Base-by-base conservation (phyloP, 2,888 invertebrate species). In the Gymnosoma rotundatum region DNA sequence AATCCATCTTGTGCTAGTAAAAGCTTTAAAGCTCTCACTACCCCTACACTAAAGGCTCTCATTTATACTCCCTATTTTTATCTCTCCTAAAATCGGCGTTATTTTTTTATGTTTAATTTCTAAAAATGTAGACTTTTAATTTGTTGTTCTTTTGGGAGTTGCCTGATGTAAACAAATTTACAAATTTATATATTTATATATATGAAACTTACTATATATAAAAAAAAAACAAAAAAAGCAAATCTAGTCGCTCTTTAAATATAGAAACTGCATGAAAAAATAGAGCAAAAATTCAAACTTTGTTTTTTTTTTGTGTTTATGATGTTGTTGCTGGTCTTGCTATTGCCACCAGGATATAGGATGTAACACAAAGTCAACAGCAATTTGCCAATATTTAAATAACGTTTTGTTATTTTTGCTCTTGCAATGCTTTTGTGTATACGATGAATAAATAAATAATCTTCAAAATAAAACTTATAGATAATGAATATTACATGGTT, bases 71-170 rank as follows among this genome's bases (percentile, higher is more conserved):
- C 67, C 61, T 42, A 42, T 16, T 73, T 70, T 60, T 60, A 63
- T 48, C 66, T 21, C 56, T 67, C 60, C 8, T 32, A 5, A 25
- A 61, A 54, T 60, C 61, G 56, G 42, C 48, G 32, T 32, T 32
- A 5, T 50, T 50, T 54, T 50, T 16, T 25, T 12, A 48, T 50
- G 14, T 52, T 42, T 0, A 66, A 60, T 56, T 79, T 58, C 66
- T 73, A 60, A 60, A 66, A 32, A n/a, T 78, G 76, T 69, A 83
- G 66, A 82, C 50, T 81, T 80, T 75, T 66, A n/a, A 36, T 75
- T 63, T 83, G 63, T 78, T 79, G 74, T 83, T 52, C 83, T 70
- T 83, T 84, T 86, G 84, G 86, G 84, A 80, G 84, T 84, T 86
- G 80, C 73, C 85, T 83, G 78, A 74, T 70, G 78, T 78, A 69